Evolutionary conservation across 2,113 vertebrate genomes (phyloP).

Genomic region (Dendrocopos noguchii): DNA sequence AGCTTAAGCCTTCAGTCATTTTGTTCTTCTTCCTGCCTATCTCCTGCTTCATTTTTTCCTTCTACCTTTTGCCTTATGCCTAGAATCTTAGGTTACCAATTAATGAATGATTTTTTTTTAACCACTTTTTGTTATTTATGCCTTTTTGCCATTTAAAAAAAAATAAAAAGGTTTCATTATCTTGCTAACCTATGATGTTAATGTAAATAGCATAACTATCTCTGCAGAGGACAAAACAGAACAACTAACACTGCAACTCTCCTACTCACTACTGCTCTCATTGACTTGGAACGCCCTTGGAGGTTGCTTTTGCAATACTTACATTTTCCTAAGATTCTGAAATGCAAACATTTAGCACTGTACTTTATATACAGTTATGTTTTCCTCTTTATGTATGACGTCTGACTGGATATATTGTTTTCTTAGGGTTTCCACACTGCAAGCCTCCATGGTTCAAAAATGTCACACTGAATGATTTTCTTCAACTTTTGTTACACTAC

Average conservation of each 20-base stretch:
- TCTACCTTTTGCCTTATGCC: not conserved
- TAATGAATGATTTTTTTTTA: not conserved
- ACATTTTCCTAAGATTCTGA: not conserved
- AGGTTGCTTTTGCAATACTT: not conserved
- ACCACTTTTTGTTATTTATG: not conserved
- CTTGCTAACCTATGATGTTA: not conserved
- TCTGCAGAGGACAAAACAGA: not conserved
- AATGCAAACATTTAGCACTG: not conserved
- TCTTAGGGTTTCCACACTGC: not conserved
- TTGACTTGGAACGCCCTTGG: not conserved
- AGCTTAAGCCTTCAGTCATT: not conserved
- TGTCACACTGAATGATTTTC: conserved; percentile 17
- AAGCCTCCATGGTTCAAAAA: conserved; percentile 15
- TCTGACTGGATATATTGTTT: not conserved
- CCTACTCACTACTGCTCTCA: not conserved
- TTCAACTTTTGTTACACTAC: not conserved
- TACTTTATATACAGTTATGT: not conserved
- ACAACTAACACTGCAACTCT: not conserved
- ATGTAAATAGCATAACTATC: not conserved
- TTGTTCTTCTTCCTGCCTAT: not conserved
- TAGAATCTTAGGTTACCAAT: not conserved
- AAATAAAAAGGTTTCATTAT: not conserved
- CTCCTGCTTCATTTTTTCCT: not conserved
- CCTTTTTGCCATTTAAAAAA: not conserved
- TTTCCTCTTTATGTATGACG: not conserved